Percentiles rank a stretch among this genome's conserved stretches.
Conservation (phyloP, 2,888 invertebrate genomes). For the Acanthococcus lagerstroemiae region DNA sequence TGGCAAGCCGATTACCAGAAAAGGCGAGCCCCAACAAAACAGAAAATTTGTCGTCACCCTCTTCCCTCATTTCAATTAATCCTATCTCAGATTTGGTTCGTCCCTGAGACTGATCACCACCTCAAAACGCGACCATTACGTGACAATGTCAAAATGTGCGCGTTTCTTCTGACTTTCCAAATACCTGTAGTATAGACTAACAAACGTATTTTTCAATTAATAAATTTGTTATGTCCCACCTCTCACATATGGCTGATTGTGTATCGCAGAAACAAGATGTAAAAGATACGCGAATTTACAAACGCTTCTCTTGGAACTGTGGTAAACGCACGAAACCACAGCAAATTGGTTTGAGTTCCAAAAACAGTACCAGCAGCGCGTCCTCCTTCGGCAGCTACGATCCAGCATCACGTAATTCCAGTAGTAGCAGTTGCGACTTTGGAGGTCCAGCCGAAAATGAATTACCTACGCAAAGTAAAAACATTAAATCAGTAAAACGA, state of each 20-base stretch:
- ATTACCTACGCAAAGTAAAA: too few species aligned
- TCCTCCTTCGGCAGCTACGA: constrained; percentile 16
- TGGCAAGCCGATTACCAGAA: too few species aligned
- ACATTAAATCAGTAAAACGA: too few species aligned
- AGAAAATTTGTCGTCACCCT: neutral
- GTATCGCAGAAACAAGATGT: constrained; percentile 45
- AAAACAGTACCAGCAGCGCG: constrained; percentile 16
- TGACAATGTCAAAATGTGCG: too few species aligned
- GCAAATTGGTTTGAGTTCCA: neutral
- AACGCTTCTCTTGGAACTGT: constrained; percentile 54
- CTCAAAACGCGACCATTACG: too few species aligned
- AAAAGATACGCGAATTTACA: constrained; percentile 44
- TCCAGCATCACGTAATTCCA: constrained; percentile 8
- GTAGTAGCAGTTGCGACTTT: constrained; percentile 21
- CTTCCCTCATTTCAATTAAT: neutral
- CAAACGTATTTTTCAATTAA: neutral
- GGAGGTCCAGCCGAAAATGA: constrained; percentile 2
- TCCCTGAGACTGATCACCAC: too few species aligned
- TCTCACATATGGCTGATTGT: too few species aligned
- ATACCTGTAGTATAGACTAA: too few species aligned
- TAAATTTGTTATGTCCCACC: neutral
- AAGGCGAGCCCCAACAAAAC: neutral
- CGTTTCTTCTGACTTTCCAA: too few species aligned
- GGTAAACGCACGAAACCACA: constrained; percentile 37
- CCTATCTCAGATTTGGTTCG: too few species aligned